phyloP scores from a whole-genome alignment of 1,140 invertebrate genomes.

The Pogonognathellus flavescens region DNA sequence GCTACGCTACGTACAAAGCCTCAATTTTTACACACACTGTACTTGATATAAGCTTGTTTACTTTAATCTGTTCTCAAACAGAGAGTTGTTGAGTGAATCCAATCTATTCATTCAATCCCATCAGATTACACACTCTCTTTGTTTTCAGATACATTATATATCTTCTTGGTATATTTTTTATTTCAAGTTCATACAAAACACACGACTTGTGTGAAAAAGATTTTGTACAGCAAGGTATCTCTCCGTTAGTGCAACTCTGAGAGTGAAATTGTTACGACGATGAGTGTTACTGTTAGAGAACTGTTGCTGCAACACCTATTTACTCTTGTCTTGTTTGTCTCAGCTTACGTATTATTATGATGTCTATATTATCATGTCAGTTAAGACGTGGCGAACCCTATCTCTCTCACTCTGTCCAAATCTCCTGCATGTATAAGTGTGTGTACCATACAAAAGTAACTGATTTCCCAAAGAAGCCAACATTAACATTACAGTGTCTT shows the following conservation, averaged over 20 bases:
- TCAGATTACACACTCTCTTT: conserved; percentile 12
- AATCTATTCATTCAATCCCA: background rate
- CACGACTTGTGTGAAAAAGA: too few relatives aligned
- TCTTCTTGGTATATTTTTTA: too few relatives aligned
- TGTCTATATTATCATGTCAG: background rate
- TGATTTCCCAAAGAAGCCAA: background rate
- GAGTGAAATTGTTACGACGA: background rate
- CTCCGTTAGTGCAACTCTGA: background rate
- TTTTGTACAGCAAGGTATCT: background rate
- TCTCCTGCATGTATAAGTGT: too few relatives aligned
- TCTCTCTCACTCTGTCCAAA: background rate
- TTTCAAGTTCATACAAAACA: too few relatives aligned
- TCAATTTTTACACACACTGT: too few relatives aligned
- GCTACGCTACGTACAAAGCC: too few relatives aligned
- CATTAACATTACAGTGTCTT: background rate
- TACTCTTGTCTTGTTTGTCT: conserved; percentile 25
- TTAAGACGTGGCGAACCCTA: background rate
- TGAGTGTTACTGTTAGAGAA: conserved; percentile 1
- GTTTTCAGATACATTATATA: too few relatives aligned
- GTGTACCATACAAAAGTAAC: background rate
- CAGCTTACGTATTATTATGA: conserved; percentile 25
- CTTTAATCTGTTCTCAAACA: background rate
- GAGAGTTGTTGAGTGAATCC: background rate
- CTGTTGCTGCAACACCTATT: background rate
- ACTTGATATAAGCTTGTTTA: background rate